A percentile compares a stretch with the other conserved stretches of the same genome.
These are phyloP conservation scores for Pachycephus smyrnensis DNA, from an alignment of 2,888 invertebrate species.

Conservation along the genomic window DNA sequence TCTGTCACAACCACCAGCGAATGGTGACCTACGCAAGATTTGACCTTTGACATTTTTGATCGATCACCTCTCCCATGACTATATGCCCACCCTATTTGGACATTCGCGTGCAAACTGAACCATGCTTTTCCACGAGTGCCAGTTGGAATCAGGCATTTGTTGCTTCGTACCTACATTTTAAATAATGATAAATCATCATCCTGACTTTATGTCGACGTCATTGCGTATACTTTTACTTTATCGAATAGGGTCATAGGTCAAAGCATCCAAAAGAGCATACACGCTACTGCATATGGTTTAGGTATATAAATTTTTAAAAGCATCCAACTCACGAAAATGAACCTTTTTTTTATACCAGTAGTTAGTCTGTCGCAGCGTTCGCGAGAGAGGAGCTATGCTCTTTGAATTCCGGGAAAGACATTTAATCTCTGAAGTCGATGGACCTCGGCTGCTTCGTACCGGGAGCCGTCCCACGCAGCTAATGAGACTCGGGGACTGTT, in stretches of 20 bases:
- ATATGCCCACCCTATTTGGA: conserved; percentile 1
- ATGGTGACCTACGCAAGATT: not conserved
- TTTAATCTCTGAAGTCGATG: conserved; percentile 54
- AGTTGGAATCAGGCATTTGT: not conserved
- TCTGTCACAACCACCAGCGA: not conserved
- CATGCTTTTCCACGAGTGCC: not conserved
- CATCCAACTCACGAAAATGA: not conserved
- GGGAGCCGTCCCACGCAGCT: conserved; percentile 30
- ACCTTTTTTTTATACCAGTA: not conserved
- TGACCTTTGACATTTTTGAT: conserved; percentile 19
- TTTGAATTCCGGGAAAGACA: conserved; percentile 47
- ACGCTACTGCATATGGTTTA: no score
- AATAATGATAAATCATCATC: not conserved
- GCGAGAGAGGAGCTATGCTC: conserved; percentile 27
- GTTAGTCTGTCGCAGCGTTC: not conserved
- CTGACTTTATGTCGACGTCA: not conserved
- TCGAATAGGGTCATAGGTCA: not conserved
- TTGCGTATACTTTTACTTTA: not conserved
- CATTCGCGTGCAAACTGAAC: conserved; percentile 10
- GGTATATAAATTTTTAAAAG: not conserved
- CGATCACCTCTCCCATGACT: conserved; percentile 9
- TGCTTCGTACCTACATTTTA: conserved; percentile 8
- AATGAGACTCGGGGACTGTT: conserved; percentile 44
- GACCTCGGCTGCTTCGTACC: conserved; percentile 30
- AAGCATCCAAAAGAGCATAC: not conserved